Conservation (phyloP, 2,888 invertebrate species). For the Altica lythri region DNA sequence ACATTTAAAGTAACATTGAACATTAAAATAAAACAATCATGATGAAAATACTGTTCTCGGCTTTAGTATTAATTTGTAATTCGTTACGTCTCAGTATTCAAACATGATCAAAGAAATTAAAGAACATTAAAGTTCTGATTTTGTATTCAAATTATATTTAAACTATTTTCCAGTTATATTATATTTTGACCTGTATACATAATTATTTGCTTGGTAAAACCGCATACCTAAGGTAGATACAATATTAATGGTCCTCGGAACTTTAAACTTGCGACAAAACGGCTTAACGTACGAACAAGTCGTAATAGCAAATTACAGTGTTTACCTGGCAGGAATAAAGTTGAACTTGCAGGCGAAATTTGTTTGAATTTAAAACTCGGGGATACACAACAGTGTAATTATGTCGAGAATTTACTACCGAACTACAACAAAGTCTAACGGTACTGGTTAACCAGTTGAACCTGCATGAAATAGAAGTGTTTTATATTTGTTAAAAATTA, state of each 20-base stretch:
- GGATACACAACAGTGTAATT: neutral
- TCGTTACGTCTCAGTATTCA: too few relatives aligned
- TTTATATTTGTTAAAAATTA: too few relatives aligned
- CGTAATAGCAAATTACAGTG: neutral
- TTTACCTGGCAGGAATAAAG: neutral
- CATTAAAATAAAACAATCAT: too few relatives aligned
- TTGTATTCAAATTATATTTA: too few relatives aligned
- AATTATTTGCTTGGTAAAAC: neutral
- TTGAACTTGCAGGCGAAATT: slow-evolving; percentile 1
- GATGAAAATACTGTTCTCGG: too few relatives aligned
- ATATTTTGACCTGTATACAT: too few relatives aligned
- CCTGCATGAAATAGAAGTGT: too few relatives aligned
- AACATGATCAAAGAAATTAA: too few relatives aligned
- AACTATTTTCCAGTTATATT: too few relatives aligned
- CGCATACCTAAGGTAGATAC: neutral
- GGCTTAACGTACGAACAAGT: neutral
- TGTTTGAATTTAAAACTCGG: slow-evolving; percentile 3
- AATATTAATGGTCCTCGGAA: slow-evolving; percentile 5
- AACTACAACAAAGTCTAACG: slow-evolving; percentile 2
- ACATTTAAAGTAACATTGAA: too few relatives aligned
- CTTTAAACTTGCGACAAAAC: neutral
- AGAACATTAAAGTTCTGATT: too few relatives aligned
- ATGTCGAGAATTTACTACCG: slow-evolving; percentile 7
- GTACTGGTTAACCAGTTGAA: neutral
- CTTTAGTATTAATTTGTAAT: too few relatives aligned